These are phyloP conservation scores for Halictus ligatus DNA, from an alignment of 2,888 invertebrate species.

Conservation along the genomic window DNA sequence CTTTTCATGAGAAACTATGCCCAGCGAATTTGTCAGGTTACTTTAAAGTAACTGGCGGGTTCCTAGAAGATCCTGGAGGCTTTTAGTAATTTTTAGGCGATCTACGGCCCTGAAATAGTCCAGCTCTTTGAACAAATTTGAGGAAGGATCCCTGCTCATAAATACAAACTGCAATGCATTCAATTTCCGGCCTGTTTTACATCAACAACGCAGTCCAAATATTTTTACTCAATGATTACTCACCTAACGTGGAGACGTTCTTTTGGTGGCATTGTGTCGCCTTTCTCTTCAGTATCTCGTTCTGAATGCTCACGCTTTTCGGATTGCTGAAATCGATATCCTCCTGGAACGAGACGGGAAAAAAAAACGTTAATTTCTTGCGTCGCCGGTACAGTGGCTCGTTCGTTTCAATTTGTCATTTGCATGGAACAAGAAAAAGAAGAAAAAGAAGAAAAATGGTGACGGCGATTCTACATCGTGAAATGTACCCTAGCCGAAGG, in stretches of 20 bases:
- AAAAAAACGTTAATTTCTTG: not conserved
- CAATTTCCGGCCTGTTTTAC: not conserved
- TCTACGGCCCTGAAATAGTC: not conserved
- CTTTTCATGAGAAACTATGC: no score
- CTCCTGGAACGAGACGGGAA: constrained; percentile 66
- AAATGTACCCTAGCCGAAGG: not conserved
- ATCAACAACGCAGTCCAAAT: not conserved
- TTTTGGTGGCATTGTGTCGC: constrained; percentile 75
- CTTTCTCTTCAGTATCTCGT: constrained; percentile 71
- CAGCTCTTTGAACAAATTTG: not conserved
- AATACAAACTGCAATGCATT: not conserved
- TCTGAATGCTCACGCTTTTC: constrained; percentile 73
- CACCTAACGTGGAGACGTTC: constrained; percentile 52
- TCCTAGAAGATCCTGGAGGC: not conserved
- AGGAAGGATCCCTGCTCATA: not conserved
- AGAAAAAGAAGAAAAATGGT: not conserved
- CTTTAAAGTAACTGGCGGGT: no score
- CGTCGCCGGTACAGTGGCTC: not conserved
- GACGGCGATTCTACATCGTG: not conserved
- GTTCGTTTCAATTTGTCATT: not conserved
- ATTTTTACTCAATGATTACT: not conserved
- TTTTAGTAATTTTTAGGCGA: not conserved
- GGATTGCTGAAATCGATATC: constrained; percentile 74
- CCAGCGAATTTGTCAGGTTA: no score
- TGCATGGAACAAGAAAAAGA: not conserved